phyloP scores from a whole-genome alignment of 2,888 invertebrate species.

The Onthophagus sagittarius region DNA sequence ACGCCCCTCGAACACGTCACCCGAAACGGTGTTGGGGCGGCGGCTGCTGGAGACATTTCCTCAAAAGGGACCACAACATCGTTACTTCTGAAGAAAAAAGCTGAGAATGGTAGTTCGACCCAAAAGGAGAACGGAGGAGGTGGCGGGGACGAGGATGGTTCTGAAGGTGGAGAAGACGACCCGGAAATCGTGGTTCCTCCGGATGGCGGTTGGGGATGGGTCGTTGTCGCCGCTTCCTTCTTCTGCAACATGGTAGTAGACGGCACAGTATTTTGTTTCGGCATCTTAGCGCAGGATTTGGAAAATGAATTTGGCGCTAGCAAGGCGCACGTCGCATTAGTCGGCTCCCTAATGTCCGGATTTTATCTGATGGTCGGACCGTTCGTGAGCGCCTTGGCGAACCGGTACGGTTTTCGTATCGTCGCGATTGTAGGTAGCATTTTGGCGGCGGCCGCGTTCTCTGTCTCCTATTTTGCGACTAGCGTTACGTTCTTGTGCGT shows the following conservation, averaged over 20 bases:
- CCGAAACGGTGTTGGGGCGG: not conserved
- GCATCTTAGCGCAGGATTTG: slow-evolving; percentile 65
- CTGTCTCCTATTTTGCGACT: slow-evolving; percentile 43
- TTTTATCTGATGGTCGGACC: slow-evolving; percentile 58
- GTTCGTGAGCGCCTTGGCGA: slow-evolving; percentile 84
- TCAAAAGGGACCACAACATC: not conserved
- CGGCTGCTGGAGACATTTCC: not conserved
- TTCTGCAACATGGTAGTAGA: slow-evolving; percentile 89
- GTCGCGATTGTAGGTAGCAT: slow-evolving; percentile 79
- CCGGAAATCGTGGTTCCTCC: slow-evolving; percentile 66
- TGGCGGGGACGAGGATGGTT: slow-evolving; percentile 23
- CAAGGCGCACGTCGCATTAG: slow-evolving; percentile 56
- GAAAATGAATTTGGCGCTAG: slow-evolving; percentile 55
- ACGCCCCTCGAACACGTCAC: slow-evolving; percentile 12
- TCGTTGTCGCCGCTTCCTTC: slow-evolving; percentile 82
- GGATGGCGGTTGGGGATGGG: slow-evolving; percentile 94
- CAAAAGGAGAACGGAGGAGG: slow-evolving; percentile 19
- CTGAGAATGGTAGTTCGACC: not conserved
- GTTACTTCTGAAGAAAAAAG: not conserved
- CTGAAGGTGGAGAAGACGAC: slow-evolving; percentile 28
- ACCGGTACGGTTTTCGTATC: slow-evolving; percentile 82
- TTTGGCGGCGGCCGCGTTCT: slow-evolving; percentile 61
- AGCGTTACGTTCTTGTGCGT: slow-evolving; percentile 63
- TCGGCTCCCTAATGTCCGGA: slow-evolving; percentile 72
- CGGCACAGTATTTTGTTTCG: slow-evolving; percentile 85